phyloP scores from a whole-genome alignment of 1,140 invertebrate species.

The Macrosteles quadrilineatus region DNA sequence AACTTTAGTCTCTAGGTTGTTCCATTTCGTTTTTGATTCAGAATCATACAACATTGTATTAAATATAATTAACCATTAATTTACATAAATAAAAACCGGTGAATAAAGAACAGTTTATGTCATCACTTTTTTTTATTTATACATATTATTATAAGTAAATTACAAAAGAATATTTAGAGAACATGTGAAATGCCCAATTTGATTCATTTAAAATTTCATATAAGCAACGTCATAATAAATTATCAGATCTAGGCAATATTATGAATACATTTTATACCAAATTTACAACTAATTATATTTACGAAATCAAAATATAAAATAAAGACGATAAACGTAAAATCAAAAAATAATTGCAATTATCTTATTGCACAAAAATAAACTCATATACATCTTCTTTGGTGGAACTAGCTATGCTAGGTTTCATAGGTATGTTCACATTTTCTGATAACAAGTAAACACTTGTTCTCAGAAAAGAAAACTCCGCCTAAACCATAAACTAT shows the following conservation, averaged over 20 bases:
- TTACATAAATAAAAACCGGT: too few relatives aligned
- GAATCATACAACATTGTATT: too few relatives aligned
- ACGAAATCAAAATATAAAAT: background rate
- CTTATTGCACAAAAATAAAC: slow-evolving; percentile 25
- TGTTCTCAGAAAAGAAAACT: background rate
- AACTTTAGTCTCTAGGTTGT: too few relatives aligned
- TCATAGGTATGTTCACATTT: background rate
- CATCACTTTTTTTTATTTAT: slow-evolving; percentile 21
- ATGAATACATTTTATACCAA: background rate
- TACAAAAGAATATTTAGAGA: slow-evolving; percentile 19
- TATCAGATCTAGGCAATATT: slow-evolving; percentile 3
- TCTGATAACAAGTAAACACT: background rate
- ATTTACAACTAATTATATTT: background rate
- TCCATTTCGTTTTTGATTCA: too few relatives aligned
- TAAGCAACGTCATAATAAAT: slow-evolving; percentile 17
- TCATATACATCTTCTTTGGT: slow-evolving; percentile 25
- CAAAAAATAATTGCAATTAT: slow-evolving; percentile 6
- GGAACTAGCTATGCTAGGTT: slow-evolving; percentile 17
- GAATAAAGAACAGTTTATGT: too few relatives aligned
- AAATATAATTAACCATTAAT: too few relatives aligned
- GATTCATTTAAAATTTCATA: slow-evolving; percentile 24
- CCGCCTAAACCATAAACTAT: background rate
- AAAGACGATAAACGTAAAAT: background rate
- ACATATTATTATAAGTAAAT: slow-evolving; percentile 23
- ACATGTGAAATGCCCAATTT: slow-evolving; percentile 8